Conservation (phyloP, 2,113 vertebrate species). For the Oreochromis tanganicae region DNA sequence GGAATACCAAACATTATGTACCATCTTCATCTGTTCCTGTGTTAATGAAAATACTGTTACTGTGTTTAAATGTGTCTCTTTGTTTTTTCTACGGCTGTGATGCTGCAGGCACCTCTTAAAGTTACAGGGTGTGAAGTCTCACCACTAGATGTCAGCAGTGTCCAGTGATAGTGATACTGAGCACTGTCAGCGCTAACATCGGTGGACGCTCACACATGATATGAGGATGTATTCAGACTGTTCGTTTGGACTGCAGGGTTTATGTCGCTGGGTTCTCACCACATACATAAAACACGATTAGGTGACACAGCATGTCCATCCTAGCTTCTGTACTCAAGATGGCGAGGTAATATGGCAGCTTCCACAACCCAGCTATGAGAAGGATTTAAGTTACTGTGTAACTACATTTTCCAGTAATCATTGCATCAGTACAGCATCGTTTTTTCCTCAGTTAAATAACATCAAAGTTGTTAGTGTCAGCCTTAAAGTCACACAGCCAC, state of each 20-base stretch:
- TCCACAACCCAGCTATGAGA: background rate
- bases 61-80: background rate
- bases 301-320: background rate
- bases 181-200: background rate
- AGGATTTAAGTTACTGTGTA: background rate
- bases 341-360: background rate
- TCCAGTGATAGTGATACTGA: background rate
- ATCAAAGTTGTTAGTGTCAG: too few species aligned
- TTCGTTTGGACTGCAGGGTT: background rate
- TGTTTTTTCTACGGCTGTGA: background rate
- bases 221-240: background rate
- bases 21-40: background rate
- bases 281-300: background rate
- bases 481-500: too few species aligned
- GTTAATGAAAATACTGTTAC: background rate
- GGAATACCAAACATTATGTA: background rate
- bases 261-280: background rate
- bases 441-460: background rate
- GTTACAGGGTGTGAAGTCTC: background rate
- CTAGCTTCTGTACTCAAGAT: background rate
- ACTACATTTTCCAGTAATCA: background rate
- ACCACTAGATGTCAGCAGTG: background rate
- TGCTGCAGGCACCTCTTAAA: background rate
- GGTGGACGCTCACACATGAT: background rate
- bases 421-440: background rate